phyloP scores from a whole-genome alignment of 2,797 vertebrate species.

The Diplodus puntazzo region DNA sequence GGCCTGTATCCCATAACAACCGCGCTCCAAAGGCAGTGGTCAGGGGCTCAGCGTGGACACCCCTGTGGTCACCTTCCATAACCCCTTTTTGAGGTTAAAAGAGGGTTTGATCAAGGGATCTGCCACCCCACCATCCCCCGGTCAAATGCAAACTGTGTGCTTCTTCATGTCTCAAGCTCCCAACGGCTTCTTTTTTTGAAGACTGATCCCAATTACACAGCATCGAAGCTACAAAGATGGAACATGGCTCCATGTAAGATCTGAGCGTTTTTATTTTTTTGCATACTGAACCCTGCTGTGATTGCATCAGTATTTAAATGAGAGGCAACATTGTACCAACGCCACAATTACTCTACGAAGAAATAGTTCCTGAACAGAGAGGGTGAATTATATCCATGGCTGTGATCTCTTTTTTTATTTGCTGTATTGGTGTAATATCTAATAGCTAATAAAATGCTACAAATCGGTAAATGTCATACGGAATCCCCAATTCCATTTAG shows the following conservation, averaged over 20 bases:
- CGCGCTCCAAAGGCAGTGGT: constrained; percentile 69
- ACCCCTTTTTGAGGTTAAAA: constrained; percentile 75
- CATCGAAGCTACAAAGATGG: constrained; percentile 48
- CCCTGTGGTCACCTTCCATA: constrained; percentile 68
- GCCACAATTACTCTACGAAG: constrained; percentile 29
- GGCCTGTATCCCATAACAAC: constrained; percentile 76
- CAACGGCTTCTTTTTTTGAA: constrained; percentile 61
- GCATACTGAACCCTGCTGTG: constrained; percentile 33
- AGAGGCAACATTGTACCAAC: constrained; percentile 45
- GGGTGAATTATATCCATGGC: constrained; percentile 18
- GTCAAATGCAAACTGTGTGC: constrained; percentile 57
- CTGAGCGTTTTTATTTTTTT: not conserved
- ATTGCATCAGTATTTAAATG: constrained; percentile 53
- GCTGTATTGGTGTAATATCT: constrained; percentile 15
- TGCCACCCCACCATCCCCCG: constrained; percentile 40
- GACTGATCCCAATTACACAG: constrained; percentile 69
- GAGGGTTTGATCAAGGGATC: constrained; percentile 72
- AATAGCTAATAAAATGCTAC: constrained; percentile 25
- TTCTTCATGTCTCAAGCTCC: constrained; percentile 60
- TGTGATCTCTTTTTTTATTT: constrained; percentile 10
- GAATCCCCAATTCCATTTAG: constrained; percentile 51
- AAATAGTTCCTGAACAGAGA: constrained; percentile 20
- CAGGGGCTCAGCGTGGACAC: constrained; percentile 67
- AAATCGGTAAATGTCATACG: constrained; percentile 47
- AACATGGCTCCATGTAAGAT: constrained; percentile 28